Evolutionary conservation across 2,888 invertebrate genomes (phyloP).

Genomic region (Cryptocephalus primarius): DNA sequence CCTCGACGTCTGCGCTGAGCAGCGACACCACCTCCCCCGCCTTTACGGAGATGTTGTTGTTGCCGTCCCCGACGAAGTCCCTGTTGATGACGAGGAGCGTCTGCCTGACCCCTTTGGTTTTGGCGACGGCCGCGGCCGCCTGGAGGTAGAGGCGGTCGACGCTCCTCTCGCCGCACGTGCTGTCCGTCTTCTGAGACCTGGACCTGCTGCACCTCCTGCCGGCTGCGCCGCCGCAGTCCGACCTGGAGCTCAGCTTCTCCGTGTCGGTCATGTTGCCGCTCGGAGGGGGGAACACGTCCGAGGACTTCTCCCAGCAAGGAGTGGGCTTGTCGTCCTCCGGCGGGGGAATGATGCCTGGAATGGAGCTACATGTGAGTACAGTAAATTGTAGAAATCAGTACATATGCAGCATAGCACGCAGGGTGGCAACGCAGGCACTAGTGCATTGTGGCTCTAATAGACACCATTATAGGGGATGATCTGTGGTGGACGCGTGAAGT

Average conservation of each 20-base stretch:
- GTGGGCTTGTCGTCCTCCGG: conserved; percentile 43
- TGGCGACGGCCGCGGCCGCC: conserved; percentile 44
- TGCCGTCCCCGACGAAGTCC: conserved; percentile 52
- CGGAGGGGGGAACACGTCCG: conserved; percentile 70
- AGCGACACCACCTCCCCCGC: conserved; percentile 69
- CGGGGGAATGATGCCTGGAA: conserved; percentile 33
- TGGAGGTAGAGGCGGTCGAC: conserved; percentile 58
- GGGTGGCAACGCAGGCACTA: too few relatives aligned
- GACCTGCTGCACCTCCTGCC: conserved; percentile 5
- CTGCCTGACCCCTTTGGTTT: conserved; percentile 40
- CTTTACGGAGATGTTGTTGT: conserved; percentile 50
- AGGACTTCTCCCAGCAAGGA: conserved; percentile 73
- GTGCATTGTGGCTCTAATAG: neutral
- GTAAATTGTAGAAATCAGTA: too few relatives aligned
- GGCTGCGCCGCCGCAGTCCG: conserved; percentile 46
- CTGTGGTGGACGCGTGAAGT: too few relatives aligned
- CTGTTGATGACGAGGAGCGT: conserved; percentile 59
- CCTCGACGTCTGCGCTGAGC: conserved; percentile 44
- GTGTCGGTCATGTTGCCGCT: conserved; percentile 73
- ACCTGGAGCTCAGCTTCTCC: conserved; percentile 55
- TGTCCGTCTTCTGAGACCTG: conserved; percentile 27
- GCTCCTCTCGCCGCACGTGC: conserved; percentile 54
- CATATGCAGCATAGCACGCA: too few relatives aligned
- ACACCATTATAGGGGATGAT: too few relatives aligned
- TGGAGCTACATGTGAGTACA: neutral